phyloP scores from a whole-genome alignment of 2,113 vertebrate genomes.

The Crotalus tigris region DNA sequence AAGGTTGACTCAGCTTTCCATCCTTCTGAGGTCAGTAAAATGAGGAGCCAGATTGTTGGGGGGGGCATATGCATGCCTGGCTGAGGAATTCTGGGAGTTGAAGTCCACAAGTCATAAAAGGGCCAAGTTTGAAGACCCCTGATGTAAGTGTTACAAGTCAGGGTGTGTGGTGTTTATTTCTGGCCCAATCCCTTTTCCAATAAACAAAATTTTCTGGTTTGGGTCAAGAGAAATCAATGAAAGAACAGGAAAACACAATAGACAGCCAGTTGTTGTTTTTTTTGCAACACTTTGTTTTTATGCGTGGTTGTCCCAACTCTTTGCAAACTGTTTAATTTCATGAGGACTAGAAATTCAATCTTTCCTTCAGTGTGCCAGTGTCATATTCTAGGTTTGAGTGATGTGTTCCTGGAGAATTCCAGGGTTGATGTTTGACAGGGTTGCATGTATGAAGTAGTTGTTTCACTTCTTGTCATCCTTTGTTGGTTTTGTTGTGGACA shows the following conservation, averaged over 20 bases:
- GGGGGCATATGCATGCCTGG: no score
- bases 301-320: neutral
- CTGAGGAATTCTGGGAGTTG: no score
- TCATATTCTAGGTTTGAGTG: neutral
- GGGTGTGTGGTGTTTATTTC: neutral
- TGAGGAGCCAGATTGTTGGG: no score
- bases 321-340: neutral
- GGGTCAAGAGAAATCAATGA: neutral
- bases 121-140: no score
- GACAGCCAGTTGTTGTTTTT: neutral
- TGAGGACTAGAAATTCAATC: neutral
- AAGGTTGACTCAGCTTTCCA: no score
- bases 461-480: neutral
- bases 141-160: neutral
- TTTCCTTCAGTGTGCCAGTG: no score
- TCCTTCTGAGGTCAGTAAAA: no score
- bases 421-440: neutral
- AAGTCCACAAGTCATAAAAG: no score
- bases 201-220: neutral
- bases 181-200: neutral
- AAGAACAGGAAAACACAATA: neutral
- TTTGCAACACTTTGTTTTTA: neutral
- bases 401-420: neutral
- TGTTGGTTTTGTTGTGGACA: neutral
- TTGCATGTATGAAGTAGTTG: neutral